Evolutionary conservation across 2,888 invertebrate genomes (phyloP), one percentile per base, ranked within the genome.

Genomic region (Megaustenia siamemsis): DNA sequence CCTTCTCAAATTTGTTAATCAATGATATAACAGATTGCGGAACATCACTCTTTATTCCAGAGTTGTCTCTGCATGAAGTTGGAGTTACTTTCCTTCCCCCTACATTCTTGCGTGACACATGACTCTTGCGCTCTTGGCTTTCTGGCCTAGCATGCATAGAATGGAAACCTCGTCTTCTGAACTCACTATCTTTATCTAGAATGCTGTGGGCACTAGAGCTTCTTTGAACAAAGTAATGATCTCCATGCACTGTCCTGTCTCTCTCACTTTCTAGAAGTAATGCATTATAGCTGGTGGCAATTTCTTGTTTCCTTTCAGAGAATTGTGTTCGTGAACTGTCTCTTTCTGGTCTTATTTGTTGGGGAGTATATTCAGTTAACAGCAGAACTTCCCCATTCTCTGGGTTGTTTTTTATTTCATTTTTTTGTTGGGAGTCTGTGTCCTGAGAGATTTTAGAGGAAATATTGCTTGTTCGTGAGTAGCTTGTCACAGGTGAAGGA

Each of bases 1-100:
- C 87, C 56, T 89, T 88, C 85, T 91, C 91, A 88, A 91, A 92
- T 45, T 88, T 88, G 80, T 90, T 89, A 35, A 91, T 90, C 8
- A 92, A 86, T 3, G 90, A 88, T 6, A 88, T 88, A 38, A 91
- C 89, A 28, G 90, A 88, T 63, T 79, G 75, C 49, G 76, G 60
- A 15, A 53, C 78, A 18, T 49, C 66, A 10, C 24, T 40, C 15
- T 21, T 43, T 6, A 18, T 45, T 43, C 69, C n/a, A 35, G n/a
- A 24, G 12, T 76, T 28, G 10, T 60, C 79, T 35, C 56, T 60
- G 15, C 40, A 38, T 28, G 85, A 68, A 24, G 81, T 85, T 24
- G 85, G 76, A 18, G 81, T 85, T 6, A 32, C 28, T 77, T 85
- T 85, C 18, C 68, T 75, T 24, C 66, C 76, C n/a, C n/a, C 49